Base-by-base conservation (phyloP, 2,888 invertebrate genomes). In the Dichetophora obliterata region DNA sequence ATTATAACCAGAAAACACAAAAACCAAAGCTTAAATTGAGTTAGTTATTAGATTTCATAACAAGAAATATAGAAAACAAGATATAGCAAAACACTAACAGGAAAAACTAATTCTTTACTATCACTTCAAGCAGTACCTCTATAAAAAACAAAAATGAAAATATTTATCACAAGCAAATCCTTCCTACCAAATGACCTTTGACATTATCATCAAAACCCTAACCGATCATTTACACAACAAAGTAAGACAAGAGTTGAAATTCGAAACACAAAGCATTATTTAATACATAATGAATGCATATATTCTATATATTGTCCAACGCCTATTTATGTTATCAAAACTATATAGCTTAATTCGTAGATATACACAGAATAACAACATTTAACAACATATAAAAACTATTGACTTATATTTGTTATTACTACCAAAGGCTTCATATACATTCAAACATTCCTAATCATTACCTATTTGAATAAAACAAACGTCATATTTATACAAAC, bases 281-380 rank as follows among this genome's bases (percentile, higher is more conserved):
- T 54, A 54, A 27, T 50, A 34, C 43, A 75, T 54, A 50, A 24
- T 27, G 63, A 5, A 75, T 76, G 75, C 70, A 66, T 57, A 72
- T 31, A 78, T 68, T 74, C 61, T 70, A 63, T 52, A 68, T 71
- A 77, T 70, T 48, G 75, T 75, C 81, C 80, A 80, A 57, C 79
- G 81, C 37, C 22, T 54, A 54, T 57, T 75, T 66, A 31, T 54
- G 50, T 59, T 52, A 43, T 43, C 43, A 43, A 43, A 43, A 43
- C 14, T 43, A 11, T 37, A 4, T 43, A 43, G 43, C 43, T 43
- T 11, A 43, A 43, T 43, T 11, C 43, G 43, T 43, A 43, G 43
- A 11, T 43, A 43, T 43, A 43, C 14, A 43, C 14, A 43, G 43
- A 43, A 43, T 14, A 43, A 43, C 43, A 43, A 43, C 43, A 37